Evolutionary conservation across 1,140 invertebrate species (phyloP), one percentile per base, ranked within the genome.

Genomic region (Penaeus vannamei): DNA sequence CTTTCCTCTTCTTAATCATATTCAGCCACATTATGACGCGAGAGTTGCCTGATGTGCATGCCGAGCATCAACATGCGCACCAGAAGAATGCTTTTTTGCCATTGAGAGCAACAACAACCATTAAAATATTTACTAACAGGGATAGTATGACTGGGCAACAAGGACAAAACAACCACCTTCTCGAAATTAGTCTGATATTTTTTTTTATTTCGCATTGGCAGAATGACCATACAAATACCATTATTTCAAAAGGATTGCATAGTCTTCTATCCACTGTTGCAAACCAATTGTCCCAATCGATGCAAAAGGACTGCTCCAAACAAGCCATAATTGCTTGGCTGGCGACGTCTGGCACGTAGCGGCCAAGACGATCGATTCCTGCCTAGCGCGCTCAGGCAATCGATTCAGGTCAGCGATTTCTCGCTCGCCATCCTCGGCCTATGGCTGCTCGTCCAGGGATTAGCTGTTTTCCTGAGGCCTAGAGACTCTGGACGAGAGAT

Each of bases 351-450:
- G 85, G 85, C 85, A 86, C n/a, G 12, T 64, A 62, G 8, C 7
- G 46, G 42, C 61, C 85, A 86, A 86, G 85, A 80, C 72, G 85
- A 86, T 86, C 85, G 85, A 86, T 86, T 86, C 72, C 72, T 42
- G 61, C 61, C 61, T 42, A 61, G 36, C 29, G 72, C 72, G 72
- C 72, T 76, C 53, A 26, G 29, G 69, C 85, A 86, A 76, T 86
- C 85, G 72, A 86, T 86, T 61, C 85, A 23, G 69, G 72, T 86
- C 72, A 80, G 23, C n/a, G 32, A 32, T 84, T 64, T 64, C 82
- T 64, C 53, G 79, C 46, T 59, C 53, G 20, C 22, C 36, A 59
- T 59, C 26, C 36, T 66, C 29, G 83, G 62, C 62, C 83, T 42
- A 84, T 46, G 36, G 62, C 17, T 20, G 22, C 23, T 59, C 79